Conservation (phyloP, 1,140 invertebrate species). For the Cydia splendana region DNA sequence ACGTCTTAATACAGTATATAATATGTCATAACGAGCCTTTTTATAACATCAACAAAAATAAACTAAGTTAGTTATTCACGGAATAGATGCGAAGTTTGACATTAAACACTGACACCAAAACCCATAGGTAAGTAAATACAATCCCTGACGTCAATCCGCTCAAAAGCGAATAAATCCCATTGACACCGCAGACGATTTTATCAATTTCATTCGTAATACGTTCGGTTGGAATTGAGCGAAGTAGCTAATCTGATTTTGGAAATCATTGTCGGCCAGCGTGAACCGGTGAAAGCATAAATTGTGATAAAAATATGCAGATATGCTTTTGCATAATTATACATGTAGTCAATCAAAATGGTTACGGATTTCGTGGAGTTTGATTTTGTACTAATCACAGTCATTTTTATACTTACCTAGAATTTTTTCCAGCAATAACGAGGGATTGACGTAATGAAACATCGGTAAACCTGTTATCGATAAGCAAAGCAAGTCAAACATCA, state of each 20-base stretch:
- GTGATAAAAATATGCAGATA: slow-evolving; percentile 28
- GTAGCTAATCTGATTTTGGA: slow-evolving; percentile 25
- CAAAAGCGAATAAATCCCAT: slow-evolving; percentile 20
- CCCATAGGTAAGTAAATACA: neutral
- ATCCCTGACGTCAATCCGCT: neutral
- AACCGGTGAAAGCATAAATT: slow-evolving; percentile 4
- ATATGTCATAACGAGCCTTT: neutral
- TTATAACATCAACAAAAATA: neutral
- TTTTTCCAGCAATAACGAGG: no score
- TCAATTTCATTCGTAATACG: slow-evolving; percentile 23
- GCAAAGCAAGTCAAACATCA: no score
- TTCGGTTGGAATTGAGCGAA: slow-evolving; percentile 26
- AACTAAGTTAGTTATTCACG: neutral
- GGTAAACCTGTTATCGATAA: no score
- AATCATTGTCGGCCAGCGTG: slow-evolving; percentile 17
- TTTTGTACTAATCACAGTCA: neutral
- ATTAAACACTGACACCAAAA: neutral
- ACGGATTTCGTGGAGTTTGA: neutral
- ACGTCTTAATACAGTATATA: neutral
- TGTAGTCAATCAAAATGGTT: slow-evolving; percentile 13
- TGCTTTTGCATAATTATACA: slow-evolving; percentile 31
- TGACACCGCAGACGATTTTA: slow-evolving; percentile 29
- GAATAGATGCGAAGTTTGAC: neutral
- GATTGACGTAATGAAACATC: no score
- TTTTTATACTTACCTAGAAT: no score